phyloP scores from a whole-genome alignment of 1,140 invertebrate genomes.

The Lucilia cuprina region DNA sequence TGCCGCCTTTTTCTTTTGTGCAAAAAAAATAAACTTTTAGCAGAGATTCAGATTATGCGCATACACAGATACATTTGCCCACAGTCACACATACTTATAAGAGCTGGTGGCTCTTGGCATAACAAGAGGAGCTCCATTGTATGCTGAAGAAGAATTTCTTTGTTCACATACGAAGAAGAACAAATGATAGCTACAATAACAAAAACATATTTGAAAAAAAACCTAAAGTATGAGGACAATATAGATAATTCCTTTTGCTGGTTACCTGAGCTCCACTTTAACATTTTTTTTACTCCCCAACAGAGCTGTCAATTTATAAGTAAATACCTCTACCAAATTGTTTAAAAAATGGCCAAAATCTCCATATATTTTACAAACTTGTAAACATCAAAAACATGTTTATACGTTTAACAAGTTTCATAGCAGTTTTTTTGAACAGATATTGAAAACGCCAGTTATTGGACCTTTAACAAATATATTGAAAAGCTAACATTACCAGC shows the following conservation, averaged over 20 bases:
- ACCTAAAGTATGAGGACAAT: constrained; percentile 1
- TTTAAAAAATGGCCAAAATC: no score
- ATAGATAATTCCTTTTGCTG: not conserved
- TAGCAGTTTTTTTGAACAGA: no score
- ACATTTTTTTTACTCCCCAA: not conserved
- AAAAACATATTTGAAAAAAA: not conserved
- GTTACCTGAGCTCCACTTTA: constrained; percentile 7
- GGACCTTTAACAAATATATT: no score
- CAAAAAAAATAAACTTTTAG: not conserved
- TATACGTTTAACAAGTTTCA: no score
- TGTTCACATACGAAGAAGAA: constrained; percentile 12
- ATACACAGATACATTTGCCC: not conserved
- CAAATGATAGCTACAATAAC: not conserved
- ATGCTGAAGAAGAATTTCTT: constrained; percentile 19
- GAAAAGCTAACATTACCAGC: no score
- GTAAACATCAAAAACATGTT: no score
- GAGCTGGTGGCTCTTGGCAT: not conserved
- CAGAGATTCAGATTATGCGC: not conserved
- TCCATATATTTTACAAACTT: no score
- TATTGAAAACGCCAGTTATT: no score
- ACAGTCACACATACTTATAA: not conserved
- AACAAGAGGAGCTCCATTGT: constrained; percentile 23
- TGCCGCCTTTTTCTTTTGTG: constrained; percentile 22
- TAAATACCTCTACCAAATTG: not conserved
- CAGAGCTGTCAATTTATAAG: not conserved